Evolutionary conservation across 2,888 invertebrate species (phyloP), one percentile per base, ranked within the genome.

Genomic region (Cheilosia vernalis): DNA sequence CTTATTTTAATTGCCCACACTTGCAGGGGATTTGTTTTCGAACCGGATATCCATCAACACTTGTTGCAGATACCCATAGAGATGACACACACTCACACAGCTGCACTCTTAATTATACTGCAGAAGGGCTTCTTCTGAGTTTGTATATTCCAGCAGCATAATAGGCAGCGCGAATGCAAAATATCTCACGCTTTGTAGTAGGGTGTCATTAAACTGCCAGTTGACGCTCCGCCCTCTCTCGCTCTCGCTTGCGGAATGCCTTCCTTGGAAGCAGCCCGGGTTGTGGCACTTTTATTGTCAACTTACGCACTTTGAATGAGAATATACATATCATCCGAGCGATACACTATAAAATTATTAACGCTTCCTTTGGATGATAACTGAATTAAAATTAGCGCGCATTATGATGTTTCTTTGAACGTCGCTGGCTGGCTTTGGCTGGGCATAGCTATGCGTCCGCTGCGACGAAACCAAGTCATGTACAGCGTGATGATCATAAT

Each of bases 331-430:
- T 30, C 33, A 47, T 17, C 15, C 30, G 19, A 19, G 47, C 63
- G 10, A 37, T 30, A 24, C 51, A 42, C 55, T 24, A 64, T 76
- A 76, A 86, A 86, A 82, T 73, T 73, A 82, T 82, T 73, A 82
- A 78, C 82, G 82, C 69, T 86, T 86, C 82, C 86, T 78, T 82
- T 60, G 77, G 73, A 86, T 82, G 86, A 82, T 82, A 82, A 82
- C 82, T 86, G 86, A 86, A 86, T 86, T 78, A 86, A 78, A 86
- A 86, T 86, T 82, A 86, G 77, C 82, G 82, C 80, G 64, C 67
- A 55, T 74, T 66, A 33, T 19, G 56, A 61, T n/a, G 56, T 27
- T 60, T n/a, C 74, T 63, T 76, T 67, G 49, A 63, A 19, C 21
- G 56, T 24, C n/a, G 21, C 64, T 58, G 30, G 63, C 40, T 55